Conservation (phyloP, 2,888 invertebrate genomes). For the Cecidostiba fungosa region DNA sequence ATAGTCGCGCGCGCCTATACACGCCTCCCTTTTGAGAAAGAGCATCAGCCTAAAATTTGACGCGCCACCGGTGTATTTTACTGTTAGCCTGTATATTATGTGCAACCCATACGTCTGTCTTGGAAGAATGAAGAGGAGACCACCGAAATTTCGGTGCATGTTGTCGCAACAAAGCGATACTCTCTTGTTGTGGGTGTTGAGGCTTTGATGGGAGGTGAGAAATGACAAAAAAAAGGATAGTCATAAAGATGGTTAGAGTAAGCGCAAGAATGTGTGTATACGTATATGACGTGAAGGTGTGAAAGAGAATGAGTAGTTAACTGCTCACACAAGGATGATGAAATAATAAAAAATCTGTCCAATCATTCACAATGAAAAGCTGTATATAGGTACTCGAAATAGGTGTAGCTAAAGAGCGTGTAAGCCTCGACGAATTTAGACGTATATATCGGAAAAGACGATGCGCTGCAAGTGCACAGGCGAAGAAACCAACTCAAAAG, state of each 20-base stretch:
- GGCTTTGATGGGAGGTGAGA: not conserved
- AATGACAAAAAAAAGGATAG: not conserved
- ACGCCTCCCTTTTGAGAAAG: not conserved
- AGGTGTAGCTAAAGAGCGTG: not conserved
- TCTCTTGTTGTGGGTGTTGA: not conserved
- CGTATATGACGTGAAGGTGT: not conserved
- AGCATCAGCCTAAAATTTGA: conserved; percentile 42
- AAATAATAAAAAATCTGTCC: conserved; percentile 10
- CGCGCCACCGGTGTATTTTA: conserved; percentile 33
- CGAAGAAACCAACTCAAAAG: not conserved
- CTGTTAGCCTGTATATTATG: conserved; percentile 1
- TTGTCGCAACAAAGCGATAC: conserved; percentile 51
- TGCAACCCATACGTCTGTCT: conserved; percentile 13
- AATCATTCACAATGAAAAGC: not conserved
- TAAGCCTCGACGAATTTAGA: not conserved
- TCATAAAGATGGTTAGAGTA: not conserved
- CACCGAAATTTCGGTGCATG: not conserved
- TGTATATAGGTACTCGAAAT: not conserved
- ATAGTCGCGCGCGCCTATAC: not conserved
- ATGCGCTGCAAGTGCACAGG: not conserved
- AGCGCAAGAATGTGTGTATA: not conserved
- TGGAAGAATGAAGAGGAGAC: not conserved
- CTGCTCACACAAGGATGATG: not conserved
- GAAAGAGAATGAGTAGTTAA: conserved; percentile 8
- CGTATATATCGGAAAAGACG: not conserved